Evolutionary conservation across 2,888 invertebrate genomes (phyloP).

Genomic region (Drosophila limbata): DNA sequence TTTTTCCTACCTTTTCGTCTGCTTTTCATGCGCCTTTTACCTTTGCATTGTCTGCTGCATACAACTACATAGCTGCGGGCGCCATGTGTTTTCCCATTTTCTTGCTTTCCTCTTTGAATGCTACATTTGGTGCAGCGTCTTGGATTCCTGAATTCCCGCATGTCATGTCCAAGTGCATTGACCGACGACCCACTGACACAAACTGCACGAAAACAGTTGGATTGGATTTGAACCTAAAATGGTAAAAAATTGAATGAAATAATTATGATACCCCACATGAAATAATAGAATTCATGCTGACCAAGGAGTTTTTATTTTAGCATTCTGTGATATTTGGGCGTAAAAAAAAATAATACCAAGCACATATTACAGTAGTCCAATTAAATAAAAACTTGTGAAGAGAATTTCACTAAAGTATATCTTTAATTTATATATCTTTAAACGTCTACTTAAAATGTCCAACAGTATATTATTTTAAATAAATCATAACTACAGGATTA

Average conservation of each 20-base stretch:
- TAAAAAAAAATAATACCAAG: not conserved
- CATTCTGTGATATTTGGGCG: not conserved
- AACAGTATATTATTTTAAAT: not conserved
- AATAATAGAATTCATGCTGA: not conserved
- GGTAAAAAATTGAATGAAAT: conserved; percentile 19
- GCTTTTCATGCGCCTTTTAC: conserved; percentile 38
- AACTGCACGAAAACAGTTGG: conserved; percentile 12
- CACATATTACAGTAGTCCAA: not conserved
- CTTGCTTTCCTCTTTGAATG: conserved; percentile 41
- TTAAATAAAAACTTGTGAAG: not conserved
- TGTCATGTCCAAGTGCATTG: conserved; percentile 58
- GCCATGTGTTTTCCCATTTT: conserved; percentile 59
- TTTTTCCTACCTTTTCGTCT: conserved; percentile 14
- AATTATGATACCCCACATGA: not conserved
- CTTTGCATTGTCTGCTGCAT: conserved; percentile 62
- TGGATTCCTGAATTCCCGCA: conserved; percentile 24
- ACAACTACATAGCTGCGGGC: conserved; percentile 67
- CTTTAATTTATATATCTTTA: no score
- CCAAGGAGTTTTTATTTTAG: not conserved
- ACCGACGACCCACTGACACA: conserved; percentile 66
- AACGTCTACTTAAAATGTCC: no score
- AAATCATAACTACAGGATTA: not conserved
- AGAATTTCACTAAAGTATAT: no score
- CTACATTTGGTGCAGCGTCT: conserved; percentile 46
- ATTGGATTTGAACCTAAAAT: not conserved